These are phyloP conservation scores for Ommatoiulus sabulosus DNA, from an alignment of 2,888 invertebrate species.

Conservation along the genomic window DNA sequence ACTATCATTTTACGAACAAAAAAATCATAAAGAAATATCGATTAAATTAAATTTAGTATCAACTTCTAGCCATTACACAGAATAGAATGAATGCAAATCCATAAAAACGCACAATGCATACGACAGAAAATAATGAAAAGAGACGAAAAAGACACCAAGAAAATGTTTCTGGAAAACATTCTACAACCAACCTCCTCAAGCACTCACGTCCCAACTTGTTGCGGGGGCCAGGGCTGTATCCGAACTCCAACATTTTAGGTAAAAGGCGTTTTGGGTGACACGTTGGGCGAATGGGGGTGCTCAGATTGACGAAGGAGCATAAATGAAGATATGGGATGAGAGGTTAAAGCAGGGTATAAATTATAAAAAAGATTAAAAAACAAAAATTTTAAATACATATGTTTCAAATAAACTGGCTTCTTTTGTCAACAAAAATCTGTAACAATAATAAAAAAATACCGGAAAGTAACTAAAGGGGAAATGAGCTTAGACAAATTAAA, in stretches of 20 bases:
- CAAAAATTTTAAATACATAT: neutral
- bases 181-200: constrained; percentile 43
- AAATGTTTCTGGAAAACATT: constrained; percentile 4
- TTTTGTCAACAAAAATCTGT: neutral
- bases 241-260: constrained; percentile 13
- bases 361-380: neutral
- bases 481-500: neutral
- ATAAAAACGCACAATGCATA: neutral
- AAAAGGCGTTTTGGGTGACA: constrained; percentile 40
- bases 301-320: neutral
- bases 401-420: too few relatives aligned
- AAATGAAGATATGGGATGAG: constrained; percentile 4
- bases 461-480: neutral
- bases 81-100: neutral
- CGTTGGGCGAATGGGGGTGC: constrained; percentile 23
- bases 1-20: too few relatives aligned
- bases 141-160: neutral
- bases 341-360: neutral
- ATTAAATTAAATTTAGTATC: neutral
- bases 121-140: neutral
- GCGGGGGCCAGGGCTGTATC: constrained; percentile 13
- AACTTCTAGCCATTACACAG: neutral
- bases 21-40: neutral
- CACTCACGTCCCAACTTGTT: constrained; percentile 43
- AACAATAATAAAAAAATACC: neutral